Percentiles rank a stretch among this genome's conserved stretches.
Evolutionary conservation across 2,888 invertebrate species (phyloP).

Genomic region (Perizoma affinitatum): DNA sequence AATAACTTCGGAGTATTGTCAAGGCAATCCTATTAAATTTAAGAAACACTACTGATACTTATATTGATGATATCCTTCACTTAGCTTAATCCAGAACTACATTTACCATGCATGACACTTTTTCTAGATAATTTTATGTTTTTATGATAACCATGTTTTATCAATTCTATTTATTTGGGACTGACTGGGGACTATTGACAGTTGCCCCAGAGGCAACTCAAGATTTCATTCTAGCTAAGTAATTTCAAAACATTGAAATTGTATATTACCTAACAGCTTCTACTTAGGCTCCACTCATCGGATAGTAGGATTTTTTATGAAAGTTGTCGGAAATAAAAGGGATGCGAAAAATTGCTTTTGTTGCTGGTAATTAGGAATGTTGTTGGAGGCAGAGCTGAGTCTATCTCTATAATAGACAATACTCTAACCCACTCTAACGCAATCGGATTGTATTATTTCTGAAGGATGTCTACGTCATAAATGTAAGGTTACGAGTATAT

Average conservation of each 20-base stretch:
- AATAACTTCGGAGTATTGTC: no score
- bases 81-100: no score
- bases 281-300: background rate
- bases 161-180: no score
- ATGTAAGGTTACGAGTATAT: background rate
- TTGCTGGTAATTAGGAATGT: background rate
- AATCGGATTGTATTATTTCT: slow-evolving; percentile 4
- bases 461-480: background rate
- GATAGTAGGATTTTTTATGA: background rate
- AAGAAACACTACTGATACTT: no score
- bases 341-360: background rate
- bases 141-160: no score
- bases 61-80: no score
- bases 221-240: background rate
- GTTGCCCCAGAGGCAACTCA: no score
- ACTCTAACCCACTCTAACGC: slow-evolving; percentile 17
- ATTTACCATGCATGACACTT: no score
- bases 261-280: background rate
- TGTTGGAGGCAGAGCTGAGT: slow-evolving; percentile 13
- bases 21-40: no score
- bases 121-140: no score
- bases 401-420: slow-evolving; percentile 4
- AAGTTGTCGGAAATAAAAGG: background rate
- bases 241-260: background rate
- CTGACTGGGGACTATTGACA: no score